Evolutionary conservation across 92 coral and sea anemone genomes (phyloP).

Genomic region (Bergia sp.): DNA sequence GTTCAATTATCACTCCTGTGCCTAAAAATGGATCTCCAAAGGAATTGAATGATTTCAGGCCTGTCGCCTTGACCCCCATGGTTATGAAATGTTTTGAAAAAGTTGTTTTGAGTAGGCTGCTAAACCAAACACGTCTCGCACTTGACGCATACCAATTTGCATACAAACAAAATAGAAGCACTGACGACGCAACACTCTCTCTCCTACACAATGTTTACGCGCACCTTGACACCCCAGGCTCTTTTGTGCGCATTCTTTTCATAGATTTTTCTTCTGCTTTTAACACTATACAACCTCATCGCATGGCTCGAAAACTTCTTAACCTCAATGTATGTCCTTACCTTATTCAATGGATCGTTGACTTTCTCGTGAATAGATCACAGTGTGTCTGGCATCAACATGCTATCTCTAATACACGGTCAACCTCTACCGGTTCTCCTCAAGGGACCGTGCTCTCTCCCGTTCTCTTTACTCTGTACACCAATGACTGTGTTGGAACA

Average conservation of each 20-base stretch:
- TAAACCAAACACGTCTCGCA: neutral
- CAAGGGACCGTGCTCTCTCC: constrained; percentile 28
- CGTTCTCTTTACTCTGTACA: constrained; percentile 23
- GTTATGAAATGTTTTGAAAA: neutral
- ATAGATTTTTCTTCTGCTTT: neutral
- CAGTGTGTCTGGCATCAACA: neutral
- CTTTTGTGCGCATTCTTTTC: neutral
- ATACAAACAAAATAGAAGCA: neutral
- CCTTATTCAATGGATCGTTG: neutral
- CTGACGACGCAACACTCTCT: neutral
- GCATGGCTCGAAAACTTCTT: neutral
- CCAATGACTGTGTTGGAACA: constrained; percentile 21
- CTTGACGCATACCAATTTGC: neutral
- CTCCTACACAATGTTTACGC: neutral
- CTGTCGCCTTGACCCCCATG: neutral
- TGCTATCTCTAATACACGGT: constrained; percentile 12
- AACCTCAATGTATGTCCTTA: neutral
- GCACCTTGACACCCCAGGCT: neutral
- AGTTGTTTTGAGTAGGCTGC: neutral
- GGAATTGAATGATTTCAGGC: neutral
- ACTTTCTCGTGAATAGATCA: neutral
- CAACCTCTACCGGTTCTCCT: constrained; percentile 23
- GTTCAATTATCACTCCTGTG: neutral
- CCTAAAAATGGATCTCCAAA: neutral
- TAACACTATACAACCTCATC: neutral